Base-by-base conservation (phyloP, 2,888 invertebrate species). In the Troides oblongomaculatus region DNA sequence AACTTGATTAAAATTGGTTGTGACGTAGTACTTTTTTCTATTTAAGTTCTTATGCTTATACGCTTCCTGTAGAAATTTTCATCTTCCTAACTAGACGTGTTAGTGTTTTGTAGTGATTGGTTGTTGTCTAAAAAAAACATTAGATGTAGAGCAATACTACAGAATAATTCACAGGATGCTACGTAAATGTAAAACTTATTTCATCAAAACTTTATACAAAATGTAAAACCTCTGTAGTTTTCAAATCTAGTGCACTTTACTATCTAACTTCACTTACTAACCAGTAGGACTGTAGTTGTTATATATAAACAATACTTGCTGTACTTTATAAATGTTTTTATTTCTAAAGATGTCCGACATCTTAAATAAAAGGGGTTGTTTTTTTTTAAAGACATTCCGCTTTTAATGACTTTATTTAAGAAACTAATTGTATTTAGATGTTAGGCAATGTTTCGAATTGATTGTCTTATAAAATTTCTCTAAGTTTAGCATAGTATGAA, bases 401-500 rank as follows among this genome's bases (percentile, higher is more conserved):
- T n/a, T 6, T n/a, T 53, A n/a, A 53, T 53, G n/a, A n/a, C 0
- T 50, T 53, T 53, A 53, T n/a, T 53, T 53, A 53, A n/a, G n/a
- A 18, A n/a, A 53, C n/a, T 53, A 53, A n/a, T n/a, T 53, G n/a
- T 18, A 53, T 53, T 53, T 53, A 53, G 53, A 53, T 12, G 5
- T 53, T n/a, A 53, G 53, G 7, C 53, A 6, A 53, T 53, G 53
- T 53, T 53, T 53, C n/a, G 18, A n/a, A 53, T 53, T 53, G n/a
- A 53, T 53, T 53, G 53, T 53, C 5, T 58, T 1, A 23, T 66
- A 23, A 12, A 39, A 56, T 66, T 69, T 70, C 62, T 71, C 62
- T 73, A 71, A 69, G 58, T 73, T 71, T 58, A 72, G 74, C 75
- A 72, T 80, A 75, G 78, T 80, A 83, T 78, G 75, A 78, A 62